Conservation (phyloP, 2,888 invertebrate genomes). For the Polia nebulosa region DNA sequence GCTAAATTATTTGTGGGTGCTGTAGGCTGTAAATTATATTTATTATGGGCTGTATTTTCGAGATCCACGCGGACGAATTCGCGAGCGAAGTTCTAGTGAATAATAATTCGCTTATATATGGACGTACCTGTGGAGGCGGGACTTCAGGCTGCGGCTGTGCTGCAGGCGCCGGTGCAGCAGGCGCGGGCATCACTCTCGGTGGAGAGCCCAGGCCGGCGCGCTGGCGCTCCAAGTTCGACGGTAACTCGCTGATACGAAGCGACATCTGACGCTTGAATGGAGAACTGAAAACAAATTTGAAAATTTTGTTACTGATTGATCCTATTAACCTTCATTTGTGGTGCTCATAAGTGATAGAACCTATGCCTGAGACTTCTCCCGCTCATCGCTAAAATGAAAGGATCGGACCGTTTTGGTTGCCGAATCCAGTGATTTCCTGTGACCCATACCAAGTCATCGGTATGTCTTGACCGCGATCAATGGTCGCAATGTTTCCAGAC, state of each 20-base stretch:
- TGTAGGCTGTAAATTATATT: too few relatives aligned
- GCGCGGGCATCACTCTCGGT: slow-evolving; percentile 92
- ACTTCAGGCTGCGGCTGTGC: slow-evolving; percentile 66
- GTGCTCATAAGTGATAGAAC: background rate
- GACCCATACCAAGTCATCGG: background rate
- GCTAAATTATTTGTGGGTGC: too few relatives aligned
- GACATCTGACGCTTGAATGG: slow-evolving; percentile 99
- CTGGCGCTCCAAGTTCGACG: slow-evolving; percentile 97
- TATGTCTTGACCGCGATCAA: background rate
- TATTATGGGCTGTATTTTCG: too few relatives aligned
- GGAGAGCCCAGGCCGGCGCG: slow-evolving; percentile 94
- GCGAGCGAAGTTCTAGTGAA: too few relatives aligned
- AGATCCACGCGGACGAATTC: too few relatives aligned
- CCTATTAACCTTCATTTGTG: background rate
- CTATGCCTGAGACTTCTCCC: background rate
- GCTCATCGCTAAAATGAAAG: background rate
- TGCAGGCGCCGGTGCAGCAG: slow-evolving; percentile 83
- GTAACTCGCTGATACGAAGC: slow-evolving; percentile 97
- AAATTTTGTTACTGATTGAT: background rate
- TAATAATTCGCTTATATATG: too few relatives aligned
- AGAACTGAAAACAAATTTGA: slow-evolving; percentile 91
- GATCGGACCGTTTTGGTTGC: too few relatives aligned
- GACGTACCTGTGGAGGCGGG: slow-evolving; percentile 50
- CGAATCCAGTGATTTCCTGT: background rate
- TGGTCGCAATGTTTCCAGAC: too few relatives aligned